phyloP scores from a whole-genome alignment of 1,140 invertebrate species.

The Tetramorium alpestre region DNA sequence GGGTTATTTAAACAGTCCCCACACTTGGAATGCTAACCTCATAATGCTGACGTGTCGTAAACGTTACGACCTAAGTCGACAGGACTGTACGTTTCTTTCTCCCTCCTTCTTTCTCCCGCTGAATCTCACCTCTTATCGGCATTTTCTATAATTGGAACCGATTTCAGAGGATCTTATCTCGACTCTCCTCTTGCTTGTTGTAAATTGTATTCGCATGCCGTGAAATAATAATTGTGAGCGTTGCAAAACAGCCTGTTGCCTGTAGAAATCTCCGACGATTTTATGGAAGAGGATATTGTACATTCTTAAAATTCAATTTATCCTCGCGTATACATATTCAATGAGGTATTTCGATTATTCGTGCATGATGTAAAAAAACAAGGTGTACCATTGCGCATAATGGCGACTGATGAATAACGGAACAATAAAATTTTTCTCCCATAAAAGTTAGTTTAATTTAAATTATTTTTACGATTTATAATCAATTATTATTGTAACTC shows the following conservation, averaged over 20 bases:
- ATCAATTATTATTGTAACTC: too few species aligned
- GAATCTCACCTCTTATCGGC: slow-evolving; percentile 5
- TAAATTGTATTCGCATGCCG: background rate
- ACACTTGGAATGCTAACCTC: slow-evolving; percentile 25
- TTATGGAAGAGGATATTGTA: background rate
- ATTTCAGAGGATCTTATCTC: slow-evolving; percentile 19
- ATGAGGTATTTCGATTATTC: background rate
- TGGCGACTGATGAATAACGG: too few species aligned
- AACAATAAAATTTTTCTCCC: too few species aligned
- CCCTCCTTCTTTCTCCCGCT: background rate
- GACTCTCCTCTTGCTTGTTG: background rate
- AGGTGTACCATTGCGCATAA: too few species aligned
- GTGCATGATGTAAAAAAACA: too few species aligned
- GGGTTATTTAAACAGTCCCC: slow-evolving; percentile 37
- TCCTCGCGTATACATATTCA: background rate
- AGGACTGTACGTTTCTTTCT: background rate
- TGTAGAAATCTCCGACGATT: background rate
- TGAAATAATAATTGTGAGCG: background rate
- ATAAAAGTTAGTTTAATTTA: too few species aligned
- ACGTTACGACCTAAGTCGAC: slow-evolving; percentile 41
- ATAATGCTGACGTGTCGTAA: slow-evolving; percentile 50
- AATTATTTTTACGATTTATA: background rate
- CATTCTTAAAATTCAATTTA: slow-evolving; percentile 6
- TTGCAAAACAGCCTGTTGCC: slow-evolving; percentile 1
- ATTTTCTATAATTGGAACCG: slow-evolving; percentile 31